Conservation (phyloP, 2,113 vertebrate species). For the Xenopus borealis region DNA sequence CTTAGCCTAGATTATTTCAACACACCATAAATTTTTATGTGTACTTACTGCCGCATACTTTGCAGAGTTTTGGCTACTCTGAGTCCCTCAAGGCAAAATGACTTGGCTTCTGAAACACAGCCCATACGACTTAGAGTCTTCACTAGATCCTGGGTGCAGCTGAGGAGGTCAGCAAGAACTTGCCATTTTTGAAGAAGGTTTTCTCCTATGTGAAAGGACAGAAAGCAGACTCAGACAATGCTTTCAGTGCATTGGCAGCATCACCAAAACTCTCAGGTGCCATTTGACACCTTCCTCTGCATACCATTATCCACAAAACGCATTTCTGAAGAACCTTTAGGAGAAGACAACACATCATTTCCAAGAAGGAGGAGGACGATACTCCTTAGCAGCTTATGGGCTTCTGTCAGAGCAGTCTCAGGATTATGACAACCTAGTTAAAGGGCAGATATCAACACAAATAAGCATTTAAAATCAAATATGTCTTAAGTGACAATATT, state of each 20-base stretch:
- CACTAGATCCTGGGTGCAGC: conserved; percentile 74
- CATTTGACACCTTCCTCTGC: conserved; percentile 4
- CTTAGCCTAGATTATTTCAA: too few species aligned
- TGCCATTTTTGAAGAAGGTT: conserved; percentile 87
- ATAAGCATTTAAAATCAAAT: neutral
- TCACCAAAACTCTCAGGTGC: too few species aligned
- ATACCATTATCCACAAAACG: conserved; percentile 76
- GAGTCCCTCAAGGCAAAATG: conserved; percentile 82
- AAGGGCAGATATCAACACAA: neutral
- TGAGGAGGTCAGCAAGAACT: conserved; percentile 76
- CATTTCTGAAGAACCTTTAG: conserved; percentile 44
- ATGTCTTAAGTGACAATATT: neutral
- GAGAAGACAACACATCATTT: conserved; percentile 62
- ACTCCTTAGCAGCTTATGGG: conserved; percentile 81
- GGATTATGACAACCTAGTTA: conserved; percentile 73
- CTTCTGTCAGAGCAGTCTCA: conserved; percentile 70
- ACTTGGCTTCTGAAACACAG: conserved; percentile 74
- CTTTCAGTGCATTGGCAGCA: neutral
- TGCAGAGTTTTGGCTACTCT: conserved; percentile 81
- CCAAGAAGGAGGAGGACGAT: conserved; percentile 77
- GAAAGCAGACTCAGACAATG: neutral
- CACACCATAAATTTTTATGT: too few species aligned
- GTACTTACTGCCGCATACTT: conserved; percentile 71
- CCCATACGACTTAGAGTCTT: conserved; percentile 66
- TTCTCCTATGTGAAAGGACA: conserved; percentile 63